Base-by-base conservation (phyloP, 2,888 invertebrate genomes). In the Tipula vernalis region DNA sequence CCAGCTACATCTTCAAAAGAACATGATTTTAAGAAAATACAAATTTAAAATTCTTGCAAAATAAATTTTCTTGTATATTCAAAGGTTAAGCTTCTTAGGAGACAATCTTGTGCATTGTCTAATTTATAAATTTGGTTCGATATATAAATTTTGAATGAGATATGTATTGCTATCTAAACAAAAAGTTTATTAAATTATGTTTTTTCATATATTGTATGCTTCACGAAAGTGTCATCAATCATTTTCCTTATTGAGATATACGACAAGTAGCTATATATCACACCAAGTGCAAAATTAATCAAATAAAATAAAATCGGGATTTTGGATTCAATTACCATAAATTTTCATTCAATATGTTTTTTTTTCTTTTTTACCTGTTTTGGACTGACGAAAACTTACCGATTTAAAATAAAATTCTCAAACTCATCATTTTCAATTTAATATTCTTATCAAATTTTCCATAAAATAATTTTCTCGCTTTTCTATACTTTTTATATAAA, bases 361-460 rank as follows among this genome's bases (percentile, higher is more conserved):
- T 51, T 57, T 15, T 57, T 15, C 15, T 57, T 15, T 57, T 57
- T 15, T 15, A 57, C 51, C 15, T 57, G 15, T 44, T 15, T 57
- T 57, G 51, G 51, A n/a, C 15, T 57, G 51, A 57, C 15, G 51
- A 57, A 28, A 28, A 57, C 8, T 57, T 57, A 15, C 51, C 8
- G 71, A 28, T 71, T 10, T 71, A 71, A 15, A 18, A 71, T 71
- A 71, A 3, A 71, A 71, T 57, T 57, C 51, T 18, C 51, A 57
- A 71, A 71, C 71, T 71, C 71, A 71, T 71, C 71, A 71, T 71
- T 71, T 71, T 71, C 71, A 71, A 71, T 71, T 71, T 71, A 71
- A 71, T 71, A 71, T 71, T 71, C 71, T 71, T 71, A 71, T 71
- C 28, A 71, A 71, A 71, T 71, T 71, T 71, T 71, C 71, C 71